These are phyloP conservation scores for Tamias sibiricus DNA, from an alignment of 2,113 vertebrate species.

Conservation along the genomic window DNA sequence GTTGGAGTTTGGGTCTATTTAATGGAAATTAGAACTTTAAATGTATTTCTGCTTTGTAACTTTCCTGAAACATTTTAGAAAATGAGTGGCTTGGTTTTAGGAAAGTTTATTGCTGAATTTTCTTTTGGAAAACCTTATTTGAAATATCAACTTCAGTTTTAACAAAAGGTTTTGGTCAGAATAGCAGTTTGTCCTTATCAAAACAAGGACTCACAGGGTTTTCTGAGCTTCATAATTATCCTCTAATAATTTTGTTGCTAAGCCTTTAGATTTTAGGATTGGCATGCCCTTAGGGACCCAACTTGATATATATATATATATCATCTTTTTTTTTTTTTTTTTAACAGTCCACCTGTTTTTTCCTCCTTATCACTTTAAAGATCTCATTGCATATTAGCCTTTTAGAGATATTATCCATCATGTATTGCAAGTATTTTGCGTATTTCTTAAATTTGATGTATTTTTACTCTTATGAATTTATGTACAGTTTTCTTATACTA, in stretches of 20 bases:
- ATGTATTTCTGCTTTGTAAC: conserved; percentile 19
- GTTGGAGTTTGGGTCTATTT: neutral
- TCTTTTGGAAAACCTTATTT: conserved; percentile 8
- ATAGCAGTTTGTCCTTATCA: neutral
- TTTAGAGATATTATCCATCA: neutral
- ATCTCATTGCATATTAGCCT: no score
- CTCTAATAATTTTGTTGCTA: neutral
- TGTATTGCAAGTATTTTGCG: neutral
- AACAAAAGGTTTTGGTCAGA: conserved; percentile 6
- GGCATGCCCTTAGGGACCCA: no score
- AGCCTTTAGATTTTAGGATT: neutral
- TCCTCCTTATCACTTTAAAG: no score
- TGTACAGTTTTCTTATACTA: neutral
- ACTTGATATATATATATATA: no score
- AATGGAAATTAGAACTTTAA: conserved; percentile 38
- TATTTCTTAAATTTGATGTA: conserved; percentile 2
- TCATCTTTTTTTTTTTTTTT: no score
- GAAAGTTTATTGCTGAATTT: neutral
- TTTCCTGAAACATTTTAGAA: conserved; percentile 31
- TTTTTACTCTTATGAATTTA: conserved; percentile 25
- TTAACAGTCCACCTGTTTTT: no score
- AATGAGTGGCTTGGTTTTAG: neutral
- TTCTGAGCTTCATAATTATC: neutral
- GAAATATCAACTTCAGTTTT: neutral
- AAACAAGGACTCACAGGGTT: neutral